These are phyloP conservation scores for Conus ventricosus DNA, from an alignment of 1,140 invertebrate species.

Conservation along the genomic window DNA sequence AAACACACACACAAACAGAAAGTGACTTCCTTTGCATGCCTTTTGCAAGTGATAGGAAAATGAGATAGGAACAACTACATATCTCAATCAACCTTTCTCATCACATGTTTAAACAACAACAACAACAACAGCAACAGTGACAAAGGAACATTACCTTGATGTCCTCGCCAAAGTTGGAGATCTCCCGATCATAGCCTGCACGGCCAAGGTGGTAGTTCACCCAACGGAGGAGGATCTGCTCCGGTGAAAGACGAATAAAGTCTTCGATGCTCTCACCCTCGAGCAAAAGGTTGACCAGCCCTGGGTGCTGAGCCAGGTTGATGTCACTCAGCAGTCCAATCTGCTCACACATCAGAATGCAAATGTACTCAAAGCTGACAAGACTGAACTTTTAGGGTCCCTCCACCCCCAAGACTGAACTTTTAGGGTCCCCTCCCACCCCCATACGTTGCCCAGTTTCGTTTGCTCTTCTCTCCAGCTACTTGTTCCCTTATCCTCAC, in stretches of 20 bases:
- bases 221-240: constrained; percentile 97
- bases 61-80: too few relatives aligned
- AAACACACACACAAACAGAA: too few relatives aligned
- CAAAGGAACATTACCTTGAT: constrained; percentile 78
- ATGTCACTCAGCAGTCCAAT: constrained; percentile 99
- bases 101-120: too few relatives aligned
- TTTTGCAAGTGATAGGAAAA: too few relatives aligned
- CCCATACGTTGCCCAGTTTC: neutral
- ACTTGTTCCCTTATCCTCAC: too few relatives aligned
- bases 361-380: too few relatives aligned
- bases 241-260: constrained; percentile 95
- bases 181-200: constrained; percentile 77
- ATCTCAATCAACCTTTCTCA: too few relatives aligned
- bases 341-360: constrained; percentile 65
- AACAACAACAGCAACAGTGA: too few relatives aligned
- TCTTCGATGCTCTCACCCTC: constrained; percentile 94
- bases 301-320: constrained; percentile 96
- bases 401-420: neutral
- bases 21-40: too few relatives aligned
- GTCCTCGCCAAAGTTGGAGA: constrained; percentile 96
- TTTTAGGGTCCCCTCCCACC: too few relatives aligned
- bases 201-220: constrained; percentile 97
- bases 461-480: too few relatives aligned
- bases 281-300: constrained; percentile 91
- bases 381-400: neutral